A percentile compares a stretch with the other conserved stretches of the same genome.
These are phyloP conservation scores for Acleris cristana DNA, from an alignment of 2,888 invertebrate species.

Conservation along the genomic window DNA sequence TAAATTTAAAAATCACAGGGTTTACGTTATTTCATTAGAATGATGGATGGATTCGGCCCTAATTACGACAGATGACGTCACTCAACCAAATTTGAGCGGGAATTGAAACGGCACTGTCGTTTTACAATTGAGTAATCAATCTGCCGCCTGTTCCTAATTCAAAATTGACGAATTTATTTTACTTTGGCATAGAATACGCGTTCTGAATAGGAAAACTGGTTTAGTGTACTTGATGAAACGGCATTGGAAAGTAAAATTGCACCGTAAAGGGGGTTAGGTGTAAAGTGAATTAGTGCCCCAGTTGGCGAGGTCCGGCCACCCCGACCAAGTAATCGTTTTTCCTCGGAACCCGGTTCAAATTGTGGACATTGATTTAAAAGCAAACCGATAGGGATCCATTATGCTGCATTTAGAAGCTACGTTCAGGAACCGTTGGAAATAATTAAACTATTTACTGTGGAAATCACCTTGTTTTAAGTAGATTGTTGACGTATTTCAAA, in stretches of 20 bases:
- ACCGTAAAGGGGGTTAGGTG: constrained; percentile 32
- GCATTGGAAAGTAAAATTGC: constrained; percentile 29
- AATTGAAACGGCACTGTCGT: constrained; percentile 45
- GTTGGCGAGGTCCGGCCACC: constrained; percentile 37
- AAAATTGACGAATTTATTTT: constrained; percentile 27
- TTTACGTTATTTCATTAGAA: constrained; percentile 63
- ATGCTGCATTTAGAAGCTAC: not conserved
- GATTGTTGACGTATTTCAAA: too few relatives aligned
- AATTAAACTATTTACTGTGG: too few relatives aligned
- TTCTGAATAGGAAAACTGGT: constrained; percentile 2
- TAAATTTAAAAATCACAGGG: constrained; percentile 35
- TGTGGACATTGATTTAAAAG: constrained; percentile 37
- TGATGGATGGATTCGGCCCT: constrained; percentile 65
- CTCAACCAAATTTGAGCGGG: constrained; percentile 52
- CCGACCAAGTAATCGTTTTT: constrained; percentile 38
- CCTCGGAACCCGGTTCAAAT: constrained; percentile 32
- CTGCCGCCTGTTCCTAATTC: constrained; percentile 32
- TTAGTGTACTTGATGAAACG: constrained; percentile 10
- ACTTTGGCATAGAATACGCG: constrained; percentile 19
- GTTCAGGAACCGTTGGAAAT: not conserved
- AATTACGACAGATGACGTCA: constrained; percentile 66
- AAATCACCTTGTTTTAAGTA: too few relatives aligned
- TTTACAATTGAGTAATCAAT: constrained; percentile 39
- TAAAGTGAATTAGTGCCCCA: constrained; percentile 38
- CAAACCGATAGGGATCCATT: constrained; percentile 17